phyloP scores from a whole-genome alignment of 2,888 invertebrate genomes.

The Papilio elwesi region DNA sequence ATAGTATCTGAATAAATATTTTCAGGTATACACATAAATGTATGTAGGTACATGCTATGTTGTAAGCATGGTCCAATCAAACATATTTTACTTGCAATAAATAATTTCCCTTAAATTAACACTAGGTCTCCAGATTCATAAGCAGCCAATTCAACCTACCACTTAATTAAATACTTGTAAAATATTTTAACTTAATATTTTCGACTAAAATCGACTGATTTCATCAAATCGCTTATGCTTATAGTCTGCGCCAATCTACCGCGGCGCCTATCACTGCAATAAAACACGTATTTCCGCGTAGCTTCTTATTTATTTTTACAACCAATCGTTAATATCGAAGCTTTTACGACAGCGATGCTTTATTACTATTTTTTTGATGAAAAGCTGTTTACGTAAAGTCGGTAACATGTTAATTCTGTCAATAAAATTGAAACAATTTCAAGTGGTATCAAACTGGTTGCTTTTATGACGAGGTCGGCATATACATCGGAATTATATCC shows the following conservation, averaged over 20 bases:
- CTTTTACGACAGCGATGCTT: slow-evolving; percentile 74
- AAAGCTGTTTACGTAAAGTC: slow-evolving; percentile 65
- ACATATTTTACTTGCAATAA: no score
- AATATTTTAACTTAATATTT: not conserved
- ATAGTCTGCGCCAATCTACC: slow-evolving; percentile 44
- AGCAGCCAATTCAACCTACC: no score
- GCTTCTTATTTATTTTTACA: slow-evolving; percentile 76
- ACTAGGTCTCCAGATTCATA: no score
- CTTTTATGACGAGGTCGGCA: slow-evolving; percentile 44
- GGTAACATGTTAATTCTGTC: slow-evolving; percentile 78
- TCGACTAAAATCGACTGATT: no score
- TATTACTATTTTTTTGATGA: slow-evolving; percentile 63
- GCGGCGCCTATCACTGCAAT: slow-evolving; percentile 74
- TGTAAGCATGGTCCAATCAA: no score
- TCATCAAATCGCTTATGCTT: slow-evolving; percentile 17
- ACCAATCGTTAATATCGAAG: slow-evolving; percentile 79
- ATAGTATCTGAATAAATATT: no score
- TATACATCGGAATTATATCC: slow-evolving; percentile 37
- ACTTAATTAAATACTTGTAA: no score
- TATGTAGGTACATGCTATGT: no score
- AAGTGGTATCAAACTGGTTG: slow-evolving; percentile 45
- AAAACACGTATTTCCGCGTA: slow-evolving; percentile 68
- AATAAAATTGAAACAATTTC: slow-evolving; percentile 67
- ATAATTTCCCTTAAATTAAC: no score
- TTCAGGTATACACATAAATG: no score